A percentile compares a stretch with the other conserved stretches of the same genome.
Conservation (phyloP, 2,113 vertebrate genomes). For the Brachypodius melanocephalos region DNA sequence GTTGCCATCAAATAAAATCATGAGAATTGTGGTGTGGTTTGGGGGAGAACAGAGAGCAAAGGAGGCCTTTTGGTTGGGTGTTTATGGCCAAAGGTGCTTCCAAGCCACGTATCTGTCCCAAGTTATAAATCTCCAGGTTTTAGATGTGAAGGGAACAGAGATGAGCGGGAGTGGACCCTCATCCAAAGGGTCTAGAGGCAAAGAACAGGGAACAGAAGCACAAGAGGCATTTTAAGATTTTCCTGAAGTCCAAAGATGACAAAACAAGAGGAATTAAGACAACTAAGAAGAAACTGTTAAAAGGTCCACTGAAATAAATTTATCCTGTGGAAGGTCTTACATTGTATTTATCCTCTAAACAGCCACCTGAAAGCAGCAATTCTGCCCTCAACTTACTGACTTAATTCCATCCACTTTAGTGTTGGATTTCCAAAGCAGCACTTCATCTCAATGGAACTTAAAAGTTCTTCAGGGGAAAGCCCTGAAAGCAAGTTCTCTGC, state of each 20-base stretch:
- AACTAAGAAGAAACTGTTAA: not conserved
- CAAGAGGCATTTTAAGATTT: not conserved
- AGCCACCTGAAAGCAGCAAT: not conserved
- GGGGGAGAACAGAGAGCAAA: not conserved
- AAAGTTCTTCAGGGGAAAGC: constrained; percentile 5
- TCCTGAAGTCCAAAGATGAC: not conserved
- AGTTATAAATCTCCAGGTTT: not conserved
- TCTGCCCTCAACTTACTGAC: not conserved
- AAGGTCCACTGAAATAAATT: not conserved
- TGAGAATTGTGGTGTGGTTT: not conserved
- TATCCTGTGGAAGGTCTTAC: not conserved
- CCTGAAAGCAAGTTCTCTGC: not conserved
- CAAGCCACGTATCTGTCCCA: not conserved
- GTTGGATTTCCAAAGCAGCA: not conserved
- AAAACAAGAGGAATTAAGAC: not conserved
- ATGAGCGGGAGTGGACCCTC: not conserved
- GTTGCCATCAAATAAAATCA: not conserved
- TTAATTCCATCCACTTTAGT: not conserved
- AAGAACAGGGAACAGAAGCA: not conserved
- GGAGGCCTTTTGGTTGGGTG: not conserved
- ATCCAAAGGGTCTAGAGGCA: too few species aligned
- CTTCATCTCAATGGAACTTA: not conserved
- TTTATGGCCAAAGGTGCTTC: not conserved
- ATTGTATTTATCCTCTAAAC: not conserved
- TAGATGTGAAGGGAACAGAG: not conserved